A percentile compares a stretch with the other conserved stretches of the same genome.
phyloP scores from a whole-genome alignment of 2,888 invertebrate species.

The Lithophane leautieri region DNA sequence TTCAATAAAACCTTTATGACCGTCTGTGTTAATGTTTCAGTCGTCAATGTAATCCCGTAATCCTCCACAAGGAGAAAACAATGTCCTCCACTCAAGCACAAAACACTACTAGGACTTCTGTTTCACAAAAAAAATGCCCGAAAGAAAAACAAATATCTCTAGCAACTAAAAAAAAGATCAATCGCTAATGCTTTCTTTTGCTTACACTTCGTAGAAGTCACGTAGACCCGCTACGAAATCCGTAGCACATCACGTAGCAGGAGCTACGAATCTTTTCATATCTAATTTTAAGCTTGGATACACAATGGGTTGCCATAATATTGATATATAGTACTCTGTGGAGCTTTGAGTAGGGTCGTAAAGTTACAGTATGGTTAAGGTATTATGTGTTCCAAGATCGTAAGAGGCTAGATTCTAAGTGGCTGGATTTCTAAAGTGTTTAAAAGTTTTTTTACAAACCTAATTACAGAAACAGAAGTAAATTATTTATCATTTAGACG shows the following conservation, averaged over 20 bases:
- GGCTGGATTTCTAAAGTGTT: background rate
- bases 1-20: background rate
- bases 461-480: background rate
- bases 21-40: background rate
- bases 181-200: constrained; percentile 28
- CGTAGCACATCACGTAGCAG: constrained; percentile 60
- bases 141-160: constrained; percentile 1
- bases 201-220: constrained; percentile 38
- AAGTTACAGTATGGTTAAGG: background rate
- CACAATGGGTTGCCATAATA: constrained; percentile 1
- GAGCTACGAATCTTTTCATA: constrained; percentile 53
- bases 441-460: background rate
- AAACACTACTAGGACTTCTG: background rate
- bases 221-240: constrained; percentile 53
- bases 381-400: background rate
- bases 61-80: background rate
- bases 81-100: background rate
- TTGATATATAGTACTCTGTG: constrained; percentile 24
- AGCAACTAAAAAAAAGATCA: background rate
- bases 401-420: background rate
- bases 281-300: background rate
- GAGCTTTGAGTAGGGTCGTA: background rate
- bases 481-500: background rate
- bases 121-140: background rate
- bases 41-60: constrained; percentile 7